Evolutionary conservation across 2,888 invertebrate genomes (phyloP).

Genomic region (Melinopterus prodromus): DNA sequence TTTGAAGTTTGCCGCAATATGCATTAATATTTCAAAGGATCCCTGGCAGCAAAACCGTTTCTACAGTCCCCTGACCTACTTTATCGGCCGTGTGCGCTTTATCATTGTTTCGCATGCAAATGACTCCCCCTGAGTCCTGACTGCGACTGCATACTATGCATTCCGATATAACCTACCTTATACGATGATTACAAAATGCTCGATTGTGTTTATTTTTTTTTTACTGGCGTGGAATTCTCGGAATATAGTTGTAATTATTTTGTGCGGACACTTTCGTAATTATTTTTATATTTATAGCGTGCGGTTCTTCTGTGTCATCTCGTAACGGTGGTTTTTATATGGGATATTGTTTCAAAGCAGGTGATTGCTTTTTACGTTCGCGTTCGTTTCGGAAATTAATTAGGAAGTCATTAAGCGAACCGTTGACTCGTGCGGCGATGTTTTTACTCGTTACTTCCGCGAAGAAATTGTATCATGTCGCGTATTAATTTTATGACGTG

Average conservation of each 20-base stretch:
- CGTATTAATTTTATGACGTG: not conserved
- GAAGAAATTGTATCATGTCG: not conserved
- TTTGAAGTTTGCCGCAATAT: not conserved
- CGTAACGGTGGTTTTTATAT: not conserved
- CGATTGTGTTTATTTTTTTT: not conserved
- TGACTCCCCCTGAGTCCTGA: not conserved
- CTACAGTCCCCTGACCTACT: not conserved
- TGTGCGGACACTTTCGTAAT: not conserved
- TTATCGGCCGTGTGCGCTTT: not conserved
- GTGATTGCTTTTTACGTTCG: not conserved
- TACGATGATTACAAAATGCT: not conserved
- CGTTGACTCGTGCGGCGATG: not conserved
- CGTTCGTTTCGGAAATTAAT: not conserved
- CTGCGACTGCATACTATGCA: not conserved
- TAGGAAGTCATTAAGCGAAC: not conserved
- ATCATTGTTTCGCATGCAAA: constrained; percentile 4
- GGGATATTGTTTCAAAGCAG: not conserved
- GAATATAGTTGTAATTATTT: not conserved
- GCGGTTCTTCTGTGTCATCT: not conserved
- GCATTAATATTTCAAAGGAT: not conserved
- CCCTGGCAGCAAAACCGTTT: not conserved
- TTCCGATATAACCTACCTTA: not conserved
- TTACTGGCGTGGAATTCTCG: not conserved
- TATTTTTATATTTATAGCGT: not conserved
- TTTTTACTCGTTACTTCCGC: not conserved